Base-by-base conservation (phyloP, 2,113 vertebrate species). In the Coryphaenoides rupestris region DNA sequence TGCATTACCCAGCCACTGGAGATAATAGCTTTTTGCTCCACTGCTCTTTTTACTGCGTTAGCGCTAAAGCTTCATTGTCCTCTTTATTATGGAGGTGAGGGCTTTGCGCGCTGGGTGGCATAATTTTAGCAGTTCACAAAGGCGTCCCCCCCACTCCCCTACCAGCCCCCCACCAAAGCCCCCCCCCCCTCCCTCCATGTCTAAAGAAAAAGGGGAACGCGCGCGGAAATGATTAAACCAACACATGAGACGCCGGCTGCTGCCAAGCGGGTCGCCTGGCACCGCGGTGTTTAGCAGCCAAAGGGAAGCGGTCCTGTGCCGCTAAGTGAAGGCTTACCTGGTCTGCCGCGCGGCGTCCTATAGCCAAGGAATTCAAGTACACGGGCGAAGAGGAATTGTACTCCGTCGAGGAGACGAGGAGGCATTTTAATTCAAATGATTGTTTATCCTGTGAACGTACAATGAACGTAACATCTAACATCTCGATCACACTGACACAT, bases 241-340 rank as follows among this genome's bases (percentile, higher is more conserved):
- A 16, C 63, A 58, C 19, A 28, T 47, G 21, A 57, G 45, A 65
- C 21, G 46, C 21, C 55, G n/a, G 19, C 21, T 21, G 17, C 21
- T 46, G 10, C 33, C 33, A 40, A 22, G 56, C 28, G n/a, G n/a
- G 28, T 46, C 40, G 14, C n/a, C 40, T 47, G 21, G 46, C 33
- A 16, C 16, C 22, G 45, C 59, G 26, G 57, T 19, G 21, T 28
- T 65, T 33, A 50, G 24, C 47, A 50, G 46, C 50, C 28, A 19
- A 33, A 65, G 75, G 72, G 88, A 88, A 0, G 87, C 88, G 1
- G 33, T 40, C 33, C 33, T 40, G 33, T 40, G 33, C 13, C 13
- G 33, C 6, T 40, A 40, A 40, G 13, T 40, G 33, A 40, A 40
- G 33, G 33, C 33, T 9, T 26, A 6, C 24, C 24, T 26, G 3